Base-by-base conservation (phyloP, 2,888 invertebrate species). In the Pinctada fucata region DNA sequence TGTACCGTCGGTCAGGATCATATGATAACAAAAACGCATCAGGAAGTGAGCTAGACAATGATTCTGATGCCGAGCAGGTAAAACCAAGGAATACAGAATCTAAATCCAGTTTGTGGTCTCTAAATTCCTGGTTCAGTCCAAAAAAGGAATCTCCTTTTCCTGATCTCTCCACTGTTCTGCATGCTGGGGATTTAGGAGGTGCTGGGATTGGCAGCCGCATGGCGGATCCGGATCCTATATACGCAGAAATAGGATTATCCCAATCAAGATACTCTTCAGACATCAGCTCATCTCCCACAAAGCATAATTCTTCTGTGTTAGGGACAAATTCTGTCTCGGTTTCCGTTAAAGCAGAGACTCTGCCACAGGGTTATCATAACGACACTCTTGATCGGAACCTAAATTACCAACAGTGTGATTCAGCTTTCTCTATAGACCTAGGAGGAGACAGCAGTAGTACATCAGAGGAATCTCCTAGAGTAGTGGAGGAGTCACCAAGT, bases 161-260 rank as follows among this genome's bases (percentile, higher is more conserved):
- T 48, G 84, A 88, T 75, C 79, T 87, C 31, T 82, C 84, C 73
- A 80, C 83, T 2, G 82, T 88, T 16, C 71, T 88, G 16, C 80
- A 84, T 65, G 86, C 88, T 65, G 83, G 84, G n/a, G 82, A 85
- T 45, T 84, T 86, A 47, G 90, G 90, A 3, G 86, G 88, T 73
- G 80, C 84, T 48, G 79, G 82, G 2, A 85, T 88, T n/a, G 89
- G 88, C 4, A 86, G 86, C 16, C 81, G 87, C 48, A 87, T 90
- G 86, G 88, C 88, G 6, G 83, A 86, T 67, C 80, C 69, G 10
- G 80, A 80, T 50, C 77, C 75, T 3, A 64, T 63, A 13, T 78
- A 78, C 75, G 81, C 83, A 67, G 86, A 86, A 69, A 81, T 76
- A 63, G 76, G 48, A 66, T 31, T 58, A 70, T 72, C 13, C 76